These are phyloP conservation scores for Asarcornis scutulata DNA, from an alignment of 2,113 vertebrate genomes.

Conservation along the genomic window DNA sequence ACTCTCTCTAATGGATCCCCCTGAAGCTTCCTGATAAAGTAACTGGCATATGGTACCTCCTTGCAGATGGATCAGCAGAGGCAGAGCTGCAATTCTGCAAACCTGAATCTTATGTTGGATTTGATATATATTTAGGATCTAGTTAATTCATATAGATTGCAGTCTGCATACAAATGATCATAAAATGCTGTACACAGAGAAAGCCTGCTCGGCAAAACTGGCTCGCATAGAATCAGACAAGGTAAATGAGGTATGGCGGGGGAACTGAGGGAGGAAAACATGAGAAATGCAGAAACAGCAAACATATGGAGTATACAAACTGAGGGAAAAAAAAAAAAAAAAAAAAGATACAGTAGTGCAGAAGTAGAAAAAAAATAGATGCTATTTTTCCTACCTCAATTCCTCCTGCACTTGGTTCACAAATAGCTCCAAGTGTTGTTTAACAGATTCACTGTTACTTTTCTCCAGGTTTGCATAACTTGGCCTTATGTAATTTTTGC, in stretches of 20 bases:
- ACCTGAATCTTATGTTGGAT: conserved; percentile 42
- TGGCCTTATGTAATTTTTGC: not conserved
- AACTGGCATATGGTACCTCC: conserved; percentile 68
- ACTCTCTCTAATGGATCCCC: conserved; percentile 65
- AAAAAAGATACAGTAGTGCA: not conserved
- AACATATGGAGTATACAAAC: conserved; percentile 10
- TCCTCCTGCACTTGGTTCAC: conserved; percentile 2
- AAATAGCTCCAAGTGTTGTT: conserved; percentile 24
- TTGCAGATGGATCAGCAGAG: conserved; percentile 58
- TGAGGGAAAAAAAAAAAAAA: not conserved
- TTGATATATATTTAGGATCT: conserved; percentile 62
- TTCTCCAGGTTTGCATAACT: conserved; percentile 8
- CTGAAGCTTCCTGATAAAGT: conserved; percentile 69
- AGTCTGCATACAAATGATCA: conserved; percentile 39
- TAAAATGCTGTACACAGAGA: conserved; percentile 27
- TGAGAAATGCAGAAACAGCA: conserved; percentile 13
- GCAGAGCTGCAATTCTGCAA: conserved; percentile 53
- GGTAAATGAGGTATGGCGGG: conserved; percentile 2
- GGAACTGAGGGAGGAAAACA: conserved; percentile 20
- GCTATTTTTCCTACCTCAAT: not conserved
- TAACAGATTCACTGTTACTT: conserved; percentile 13
- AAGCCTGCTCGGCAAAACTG: conserved; percentile 4
- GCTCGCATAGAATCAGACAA: conserved; percentile 4
- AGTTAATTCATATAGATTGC: conserved; percentile 42
- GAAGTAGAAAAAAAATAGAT: not conserved